Evolutionary conservation across 2,888 invertebrate genomes (phyloP).

Genomic region (Anthrax anthrax): DNA sequence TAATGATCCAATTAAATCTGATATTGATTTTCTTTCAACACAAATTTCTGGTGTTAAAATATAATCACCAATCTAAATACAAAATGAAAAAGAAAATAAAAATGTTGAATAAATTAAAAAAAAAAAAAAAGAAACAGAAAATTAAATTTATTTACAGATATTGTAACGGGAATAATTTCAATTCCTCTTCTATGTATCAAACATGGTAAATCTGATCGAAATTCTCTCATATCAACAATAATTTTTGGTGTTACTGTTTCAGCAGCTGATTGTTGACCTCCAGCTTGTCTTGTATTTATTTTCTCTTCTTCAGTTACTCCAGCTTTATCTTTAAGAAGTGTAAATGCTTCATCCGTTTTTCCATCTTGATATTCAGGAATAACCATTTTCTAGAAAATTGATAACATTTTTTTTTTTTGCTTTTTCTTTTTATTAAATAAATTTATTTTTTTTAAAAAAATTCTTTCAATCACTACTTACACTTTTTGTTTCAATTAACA

Average conservation of each 20-base stretch:
- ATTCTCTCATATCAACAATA: conserved; percentile 96
- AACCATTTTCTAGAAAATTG: conserved; percentile 56
- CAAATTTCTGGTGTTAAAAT: conserved; percentile 93
- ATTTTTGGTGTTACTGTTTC: conserved; percentile 35
- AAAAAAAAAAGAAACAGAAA: background rate
- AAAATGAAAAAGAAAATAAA: background rate
- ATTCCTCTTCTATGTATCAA: conserved; percentile 86
- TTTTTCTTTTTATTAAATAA: background rate
- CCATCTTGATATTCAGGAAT: conserved; percentile 80
- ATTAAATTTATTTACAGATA: conserved; percentile 39
- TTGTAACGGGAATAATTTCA: conserved; percentile 78
- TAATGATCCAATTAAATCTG: conserved; percentile 89
- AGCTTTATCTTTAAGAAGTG: conserved; percentile 26
- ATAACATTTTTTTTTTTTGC: background rate
- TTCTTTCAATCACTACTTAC: conserved; percentile 38
- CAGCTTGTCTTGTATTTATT: conserved; percentile 53
- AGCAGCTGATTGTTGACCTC: conserved; percentile 20
- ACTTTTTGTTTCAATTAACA: conserved; percentile 80
- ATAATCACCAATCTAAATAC: conserved; percentile 80
- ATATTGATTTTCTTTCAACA: conserved; percentile 91
- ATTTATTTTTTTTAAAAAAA: conserved; percentile 6
- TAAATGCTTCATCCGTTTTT: conserved; percentile 48
- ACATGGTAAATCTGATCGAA: conserved; percentile 89
- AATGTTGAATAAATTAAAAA: too few relatives aligned
- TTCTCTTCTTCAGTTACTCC: conserved; percentile 20